Conservation (phyloP, 2,113 vertebrate species). For the Machaerirhynchus nigripectus region DNA sequence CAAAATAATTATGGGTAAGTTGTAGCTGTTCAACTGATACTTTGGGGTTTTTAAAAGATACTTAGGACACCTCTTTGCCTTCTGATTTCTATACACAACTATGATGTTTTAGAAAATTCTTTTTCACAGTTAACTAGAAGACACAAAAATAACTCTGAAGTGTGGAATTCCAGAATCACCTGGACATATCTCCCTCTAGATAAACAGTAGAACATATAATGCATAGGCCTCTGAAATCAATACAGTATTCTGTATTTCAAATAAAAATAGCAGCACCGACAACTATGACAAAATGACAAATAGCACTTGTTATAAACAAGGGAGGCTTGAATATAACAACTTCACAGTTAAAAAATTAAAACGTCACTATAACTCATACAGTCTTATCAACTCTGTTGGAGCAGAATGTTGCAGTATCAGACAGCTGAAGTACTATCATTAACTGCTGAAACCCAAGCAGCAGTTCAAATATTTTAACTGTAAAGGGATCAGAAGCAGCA, state of each 20-base stretch:
- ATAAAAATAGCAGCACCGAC: neutral
- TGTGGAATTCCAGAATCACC: neutral
- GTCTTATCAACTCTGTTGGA: neutral
- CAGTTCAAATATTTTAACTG: neutral
- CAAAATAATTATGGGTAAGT: neutral
- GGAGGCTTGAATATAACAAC: neutral
- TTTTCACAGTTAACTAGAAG: neutral
- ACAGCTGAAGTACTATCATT: neutral
- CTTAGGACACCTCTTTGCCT: neutral
- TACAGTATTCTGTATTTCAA: neutral
- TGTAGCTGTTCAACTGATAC: neutral
- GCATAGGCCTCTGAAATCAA: neutral
- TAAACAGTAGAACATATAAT: neutral
- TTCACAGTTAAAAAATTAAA: neutral
- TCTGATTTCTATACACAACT: neutral
- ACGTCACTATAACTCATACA: neutral
- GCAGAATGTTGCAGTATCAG: neutral
- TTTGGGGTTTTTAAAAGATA: fast-evolving
- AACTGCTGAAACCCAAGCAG: neutral
- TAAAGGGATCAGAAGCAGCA: neutral
- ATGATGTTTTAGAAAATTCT: neutral
- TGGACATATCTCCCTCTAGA: neutral
- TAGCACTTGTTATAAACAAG: neutral
- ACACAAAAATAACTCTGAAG: neutral
- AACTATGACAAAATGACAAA: neutral